Evolutionary conservation across 2,797 vertebrate species (phyloP).

Genomic region (Acipenser transmontanus): DNA sequence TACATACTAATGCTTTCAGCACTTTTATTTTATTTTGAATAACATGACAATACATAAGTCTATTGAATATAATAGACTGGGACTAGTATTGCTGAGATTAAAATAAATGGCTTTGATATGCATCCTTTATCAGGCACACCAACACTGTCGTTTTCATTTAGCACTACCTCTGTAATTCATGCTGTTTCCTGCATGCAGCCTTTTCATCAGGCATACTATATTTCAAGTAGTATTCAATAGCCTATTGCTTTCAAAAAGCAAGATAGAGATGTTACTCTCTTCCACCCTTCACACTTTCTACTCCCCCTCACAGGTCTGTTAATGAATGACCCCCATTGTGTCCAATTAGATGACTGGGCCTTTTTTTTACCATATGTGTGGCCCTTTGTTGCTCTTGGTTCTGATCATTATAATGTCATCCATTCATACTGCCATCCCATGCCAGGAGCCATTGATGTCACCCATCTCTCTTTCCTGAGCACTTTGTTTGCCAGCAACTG

Average conservation of each 20-base stretch:
- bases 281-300: constrained; percentile 19
- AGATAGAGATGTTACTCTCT: constrained; percentile 21
- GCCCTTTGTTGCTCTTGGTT: constrained; percentile 37
- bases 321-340: constrained; percentile 37
- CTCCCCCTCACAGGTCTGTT: constrained; percentile 17
- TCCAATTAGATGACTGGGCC: constrained; percentile 21
- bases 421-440: constrained; percentile 39
- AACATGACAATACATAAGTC: too few relatives aligned
- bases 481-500: neutral
- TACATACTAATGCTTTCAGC: too few relatives aligned
- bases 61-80: too few relatives aligned
- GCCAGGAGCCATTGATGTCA: constrained; percentile 30
- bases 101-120: too few relatives aligned
- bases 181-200: neutral
- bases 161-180: too few relatives aligned
- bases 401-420: constrained; percentile 47
- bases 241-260: constrained; percentile 17
- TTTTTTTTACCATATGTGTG: constrained; percentile 26
- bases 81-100: too few relatives aligned
- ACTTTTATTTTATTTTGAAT: too few relatives aligned
- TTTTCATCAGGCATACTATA: constrained; percentile 6
- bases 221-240: constrained; percentile 3
- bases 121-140: too few relatives aligned
- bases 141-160: too few relatives aligned
- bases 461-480: constrained; percentile 10